These are phyloP conservation scores for Phoxinus phoxinus DNA, from an alignment of 2,113 vertebrate genomes.

Conservation along the genomic window DNA sequence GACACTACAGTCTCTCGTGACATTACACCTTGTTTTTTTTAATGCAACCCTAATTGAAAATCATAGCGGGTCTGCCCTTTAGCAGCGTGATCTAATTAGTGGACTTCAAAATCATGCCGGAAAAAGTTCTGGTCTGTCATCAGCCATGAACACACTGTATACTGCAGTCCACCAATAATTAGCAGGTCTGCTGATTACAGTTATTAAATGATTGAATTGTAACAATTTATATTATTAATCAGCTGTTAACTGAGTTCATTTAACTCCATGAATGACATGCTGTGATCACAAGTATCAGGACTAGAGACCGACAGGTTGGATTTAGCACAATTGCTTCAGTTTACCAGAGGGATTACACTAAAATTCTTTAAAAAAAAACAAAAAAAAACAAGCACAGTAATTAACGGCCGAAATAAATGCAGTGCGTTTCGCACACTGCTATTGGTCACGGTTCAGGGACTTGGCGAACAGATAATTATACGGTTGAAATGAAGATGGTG, in stretches of 20 bases:
- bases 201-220: slow-evolving; percentile 29
- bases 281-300: background rate
- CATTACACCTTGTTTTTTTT: slow-evolving; percentile 58
- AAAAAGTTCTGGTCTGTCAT: slow-evolving; percentile 39
- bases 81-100: slow-evolving; percentile 58
- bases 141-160: slow-evolving; percentile 33
- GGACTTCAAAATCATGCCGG: slow-evolving; percentile 51
- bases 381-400: background rate
- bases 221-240: slow-evolving; percentile 1
- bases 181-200: slow-evolving; percentile 32
- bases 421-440: background rate
- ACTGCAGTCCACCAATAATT: slow-evolving; percentile 41
- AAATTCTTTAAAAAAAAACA: background rate
- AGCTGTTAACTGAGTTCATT: slow-evolving; percentile 5
- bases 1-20: slow-evolving; percentile 64
- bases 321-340: background rate
- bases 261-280: slow-evolving; percentile 7
- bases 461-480: slow-evolving; percentile 10
- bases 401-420: background rate
- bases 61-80: slow-evolving; percentile 58
- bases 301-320: background rate
- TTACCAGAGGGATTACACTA: background rate
- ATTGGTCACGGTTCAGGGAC: slow-evolving; percentile 18
- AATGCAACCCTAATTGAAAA: slow-evolving; percentile 60
- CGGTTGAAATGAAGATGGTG: slow-evolving; percentile 17